Conservation (phyloP, 2,888 invertebrate genomes). For the Lasioglossum villosulum region DNA sequence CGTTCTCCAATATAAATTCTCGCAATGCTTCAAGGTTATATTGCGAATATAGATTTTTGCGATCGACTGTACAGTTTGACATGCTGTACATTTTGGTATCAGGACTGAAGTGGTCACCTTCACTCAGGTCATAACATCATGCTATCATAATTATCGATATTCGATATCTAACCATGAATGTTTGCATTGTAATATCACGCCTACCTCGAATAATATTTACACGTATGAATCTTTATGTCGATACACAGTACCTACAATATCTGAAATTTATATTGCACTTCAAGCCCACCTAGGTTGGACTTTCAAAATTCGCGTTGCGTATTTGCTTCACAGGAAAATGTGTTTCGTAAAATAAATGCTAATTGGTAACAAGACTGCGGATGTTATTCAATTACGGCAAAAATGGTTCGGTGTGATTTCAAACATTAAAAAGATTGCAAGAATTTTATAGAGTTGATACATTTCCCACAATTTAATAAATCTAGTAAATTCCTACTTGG, state of each 20-base stretch:
- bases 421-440: no score
- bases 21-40: background rate
- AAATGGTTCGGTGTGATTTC: no score
- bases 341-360: background rate
- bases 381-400: no score
- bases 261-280: background rate
- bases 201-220: background rate
- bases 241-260: background rate
- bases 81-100: background rate
- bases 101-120: background rate
- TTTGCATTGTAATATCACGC: background rate
- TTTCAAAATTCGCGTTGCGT: background rate
- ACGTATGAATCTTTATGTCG: background rate
- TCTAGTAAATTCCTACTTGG: no score
- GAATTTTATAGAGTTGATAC: no score
- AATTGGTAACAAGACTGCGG: background rate
- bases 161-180: background rate
- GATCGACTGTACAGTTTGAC: background rate
- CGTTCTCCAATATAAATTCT: background rate
- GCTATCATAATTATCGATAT: conserved; percentile 3
- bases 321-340: background rate
- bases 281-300: background rate
- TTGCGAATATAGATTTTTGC: background rate
- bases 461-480: no score
- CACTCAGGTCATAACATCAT: background rate